These are phyloP conservation scores for Heliconius aoede DNA, from an alignment of 2,888 invertebrate species.

Conservation along the genomic window DNA sequence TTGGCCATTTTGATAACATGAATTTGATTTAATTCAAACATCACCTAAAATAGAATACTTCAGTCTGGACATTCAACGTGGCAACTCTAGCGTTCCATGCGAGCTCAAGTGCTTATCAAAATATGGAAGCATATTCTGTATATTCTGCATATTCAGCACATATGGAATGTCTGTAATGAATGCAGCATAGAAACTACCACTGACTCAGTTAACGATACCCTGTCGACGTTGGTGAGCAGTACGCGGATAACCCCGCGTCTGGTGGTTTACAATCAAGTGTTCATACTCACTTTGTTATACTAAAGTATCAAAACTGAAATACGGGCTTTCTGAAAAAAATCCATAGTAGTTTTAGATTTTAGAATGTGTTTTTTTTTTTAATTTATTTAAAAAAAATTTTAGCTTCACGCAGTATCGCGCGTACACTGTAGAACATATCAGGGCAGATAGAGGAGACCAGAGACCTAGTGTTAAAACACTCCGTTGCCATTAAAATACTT, in stretches of 20 bases:
- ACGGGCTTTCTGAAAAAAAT: neutral
- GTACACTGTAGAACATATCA: no score
- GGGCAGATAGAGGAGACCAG: neutral
- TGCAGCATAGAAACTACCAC: slow-evolving; percentile 14
- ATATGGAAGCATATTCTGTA: slow-evolving; percentile 11
- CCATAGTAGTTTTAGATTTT: neutral
- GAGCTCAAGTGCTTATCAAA: neutral
- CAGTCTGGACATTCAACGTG: neutral
- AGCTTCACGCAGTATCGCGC: no score
- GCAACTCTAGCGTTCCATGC: neutral
- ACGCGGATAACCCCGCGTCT: slow-evolving; percentile 7
- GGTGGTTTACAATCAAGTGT: slow-evolving; percentile 11
- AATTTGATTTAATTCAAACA: neutral
- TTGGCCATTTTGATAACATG: neutral
- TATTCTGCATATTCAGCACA: slow-evolving; percentile 12
- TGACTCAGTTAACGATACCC: neutral
- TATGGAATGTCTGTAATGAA: slow-evolving; percentile 13
- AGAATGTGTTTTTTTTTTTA: no score
- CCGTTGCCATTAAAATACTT: neutral
- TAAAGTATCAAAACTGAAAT: neutral
- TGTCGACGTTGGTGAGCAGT: slow-evolving; percentile 6
- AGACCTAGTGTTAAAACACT: neutral
- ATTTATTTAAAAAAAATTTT: no score
- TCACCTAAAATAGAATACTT: neutral
- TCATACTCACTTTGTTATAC: slow-evolving; percentile 5